A percentile compares a stretch with the other conserved stretches of the same genome.
Evolutionary conservation across 2,113 vertebrate genomes (phyloP).

Genomic region (Psilopsiagon aymara): DNA sequence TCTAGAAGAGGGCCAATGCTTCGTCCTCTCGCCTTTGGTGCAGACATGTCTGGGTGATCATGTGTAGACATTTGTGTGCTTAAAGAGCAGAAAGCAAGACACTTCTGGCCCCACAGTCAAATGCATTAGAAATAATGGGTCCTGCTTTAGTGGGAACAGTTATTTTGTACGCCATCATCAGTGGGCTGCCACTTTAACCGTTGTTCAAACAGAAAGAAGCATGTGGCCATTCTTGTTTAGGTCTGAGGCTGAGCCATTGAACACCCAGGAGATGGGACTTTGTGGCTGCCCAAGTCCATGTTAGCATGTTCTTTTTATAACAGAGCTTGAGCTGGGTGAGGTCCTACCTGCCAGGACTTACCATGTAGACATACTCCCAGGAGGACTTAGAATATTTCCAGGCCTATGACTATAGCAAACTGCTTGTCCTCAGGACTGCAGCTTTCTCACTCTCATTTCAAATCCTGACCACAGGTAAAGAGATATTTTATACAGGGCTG

Average conservation of each 20-base stretch:
- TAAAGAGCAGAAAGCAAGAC: neutral
- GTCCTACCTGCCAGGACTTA: neutral
- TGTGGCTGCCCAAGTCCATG: accelerated
- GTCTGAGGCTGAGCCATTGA: neutral
- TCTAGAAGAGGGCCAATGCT: neutral
- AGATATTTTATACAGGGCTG: neutral
- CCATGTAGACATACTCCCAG: neutral
- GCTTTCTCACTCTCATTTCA: neutral
- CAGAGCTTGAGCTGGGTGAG: neutral
- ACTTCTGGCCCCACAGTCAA: neutral
- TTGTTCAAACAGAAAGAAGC: neutral
- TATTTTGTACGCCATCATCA: neutral
- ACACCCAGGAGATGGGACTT: neutral
- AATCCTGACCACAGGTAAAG: neutral
- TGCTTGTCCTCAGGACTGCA: neutral
- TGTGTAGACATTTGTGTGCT: neutral
- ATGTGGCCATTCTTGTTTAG: neutral
- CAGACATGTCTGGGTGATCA: neutral
- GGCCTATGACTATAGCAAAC: neutral
- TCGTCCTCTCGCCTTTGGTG: neutral
- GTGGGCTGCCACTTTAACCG: neutral
- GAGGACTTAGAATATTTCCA: neutral
- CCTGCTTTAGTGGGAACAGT: neutral
- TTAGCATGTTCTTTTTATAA: neutral
- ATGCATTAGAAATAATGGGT: neutral